A percentile compares a stretch with the other conserved stretches of the same genome.
Conservation (phyloP, 1,140 invertebrate genomes). For the Myzus persicae region DNA sequence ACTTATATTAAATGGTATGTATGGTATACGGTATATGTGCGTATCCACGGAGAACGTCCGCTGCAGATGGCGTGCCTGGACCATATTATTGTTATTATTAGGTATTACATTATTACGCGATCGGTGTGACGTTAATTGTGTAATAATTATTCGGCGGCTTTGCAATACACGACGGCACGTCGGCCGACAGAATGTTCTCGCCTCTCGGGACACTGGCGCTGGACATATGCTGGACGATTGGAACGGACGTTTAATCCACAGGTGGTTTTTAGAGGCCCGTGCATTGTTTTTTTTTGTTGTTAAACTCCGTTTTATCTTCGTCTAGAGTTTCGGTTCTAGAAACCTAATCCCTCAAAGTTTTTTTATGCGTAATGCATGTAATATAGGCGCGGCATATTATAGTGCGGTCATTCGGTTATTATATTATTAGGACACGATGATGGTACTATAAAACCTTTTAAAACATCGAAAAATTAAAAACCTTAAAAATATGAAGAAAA, state of each 20-base stretch:
- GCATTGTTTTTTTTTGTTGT: neutral
- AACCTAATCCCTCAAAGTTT: neutral
- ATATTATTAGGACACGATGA: neutral
- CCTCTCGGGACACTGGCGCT: neutral
- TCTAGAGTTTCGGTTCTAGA: neutral
- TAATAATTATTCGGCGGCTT: neutral
- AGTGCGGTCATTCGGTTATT: neutral
- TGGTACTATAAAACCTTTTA: slow-evolving; percentile 6
- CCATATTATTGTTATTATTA: neutral
- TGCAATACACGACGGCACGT: neutral
- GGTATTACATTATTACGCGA: neutral
- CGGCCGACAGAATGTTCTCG: neutral
- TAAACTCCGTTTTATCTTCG: neutral
- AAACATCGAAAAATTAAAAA: no score
- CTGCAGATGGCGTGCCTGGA: neutral
- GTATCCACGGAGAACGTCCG: neutral
- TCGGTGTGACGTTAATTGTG: neutral
- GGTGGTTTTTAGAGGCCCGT: neutral
- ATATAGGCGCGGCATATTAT: neutral
- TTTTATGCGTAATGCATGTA: neutral
- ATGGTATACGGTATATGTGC: neutral
- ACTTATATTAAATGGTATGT: neutral
- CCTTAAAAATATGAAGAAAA: neutral
- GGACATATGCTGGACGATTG: neutral
- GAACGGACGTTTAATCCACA: neutral